Evolutionary conservation across 2,113 vertebrate genomes (phyloP).

Genomic region (Clarias batrachus): DNA sequence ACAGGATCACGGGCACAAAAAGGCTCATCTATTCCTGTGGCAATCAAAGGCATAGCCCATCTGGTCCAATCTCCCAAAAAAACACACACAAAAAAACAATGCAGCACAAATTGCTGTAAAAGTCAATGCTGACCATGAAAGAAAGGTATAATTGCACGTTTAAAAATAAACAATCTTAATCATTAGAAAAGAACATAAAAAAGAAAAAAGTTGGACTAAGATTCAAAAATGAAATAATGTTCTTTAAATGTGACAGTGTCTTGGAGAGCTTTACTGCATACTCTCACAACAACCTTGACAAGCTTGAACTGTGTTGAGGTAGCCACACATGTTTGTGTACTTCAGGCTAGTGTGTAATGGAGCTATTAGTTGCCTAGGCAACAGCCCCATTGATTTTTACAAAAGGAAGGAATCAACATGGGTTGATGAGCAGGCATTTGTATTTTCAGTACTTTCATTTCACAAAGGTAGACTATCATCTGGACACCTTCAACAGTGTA

Average conservation of each 20-base stretch:
- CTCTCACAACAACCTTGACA: background rate
- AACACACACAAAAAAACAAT: too few relatives aligned
- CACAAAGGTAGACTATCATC: slow-evolving; percentile 28
- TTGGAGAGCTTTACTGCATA: background rate
- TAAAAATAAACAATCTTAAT: background rate
- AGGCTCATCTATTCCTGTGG: too few relatives aligned
- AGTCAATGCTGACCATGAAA: too few relatives aligned
- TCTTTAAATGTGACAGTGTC: background rate
- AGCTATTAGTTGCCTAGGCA: slow-evolving; percentile 30
- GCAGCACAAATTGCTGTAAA: too few relatives aligned
- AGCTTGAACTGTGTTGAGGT: background rate
- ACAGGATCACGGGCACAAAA: too few relatives aligned
- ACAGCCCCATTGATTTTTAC: slow-evolving; percentile 15
- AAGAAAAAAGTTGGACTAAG: background rate
- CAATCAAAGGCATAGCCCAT: too few relatives aligned
- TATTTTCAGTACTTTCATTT: slow-evolving; percentile 38
- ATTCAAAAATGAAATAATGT: background rate
- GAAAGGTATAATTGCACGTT: background rate
- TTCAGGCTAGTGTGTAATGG: slow-evolving; percentile 15
- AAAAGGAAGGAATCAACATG: slow-evolving; percentile 12
- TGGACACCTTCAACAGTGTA: slow-evolving; percentile 37
- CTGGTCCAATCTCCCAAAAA: too few relatives aligned
- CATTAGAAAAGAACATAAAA: background rate
- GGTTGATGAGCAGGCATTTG: slow-evolving; percentile 32
- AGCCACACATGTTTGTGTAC: background rate